Conservation (phyloP, 2,113 vertebrate genomes). For the Coracopsis vasa region DNA sequence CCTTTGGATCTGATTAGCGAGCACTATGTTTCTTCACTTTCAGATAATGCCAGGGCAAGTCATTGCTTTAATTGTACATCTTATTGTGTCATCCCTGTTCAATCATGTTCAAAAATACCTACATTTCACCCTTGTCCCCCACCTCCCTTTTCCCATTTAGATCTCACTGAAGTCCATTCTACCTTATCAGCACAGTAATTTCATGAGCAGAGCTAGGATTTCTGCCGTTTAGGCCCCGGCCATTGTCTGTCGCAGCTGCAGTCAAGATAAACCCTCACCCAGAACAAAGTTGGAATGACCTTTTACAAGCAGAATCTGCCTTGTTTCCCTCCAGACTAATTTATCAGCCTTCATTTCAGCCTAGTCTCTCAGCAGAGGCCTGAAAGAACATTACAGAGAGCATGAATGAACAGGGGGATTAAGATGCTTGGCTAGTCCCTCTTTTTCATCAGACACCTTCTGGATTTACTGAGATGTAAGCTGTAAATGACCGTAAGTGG, state of each 20-base stretch:
- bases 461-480: conserved; percentile 55
- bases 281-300: conserved; percentile 97
- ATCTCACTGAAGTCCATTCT: conserved; percentile 86
- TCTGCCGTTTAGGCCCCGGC: conserved; percentile 88
- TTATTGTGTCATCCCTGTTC: conserved; percentile 71
- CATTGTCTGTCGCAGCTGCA: conserved; percentile 92
- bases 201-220: conserved; percentile 91
- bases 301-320: conserved; percentile 91
- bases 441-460: conserved; percentile 79
- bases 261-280: conserved; percentile 97
- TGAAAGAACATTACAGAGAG: conserved; percentile 76
- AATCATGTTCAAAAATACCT: conserved; percentile 64
- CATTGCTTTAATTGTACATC: conserved; percentile 58
- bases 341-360: conserved; percentile 80
- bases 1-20: neutral
- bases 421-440: conserved; percentile 82
- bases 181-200: conserved; percentile 92
- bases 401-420: conserved; percentile 84
- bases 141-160: conserved; percentile 81
- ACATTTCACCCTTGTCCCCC: conserved; percentile 47
- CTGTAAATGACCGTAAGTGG: conserved; percentile 56
- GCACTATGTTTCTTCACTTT: neutral
- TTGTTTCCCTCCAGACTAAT: conserved; percentile 86
- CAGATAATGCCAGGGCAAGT: conserved; percentile 32
- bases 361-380: conserved; percentile 74